A percentile compares a stretch with the other conserved stretches of the same genome.
Conservation (phyloP, 2,888 invertebrate genomes). For the Andrena bicolor region DNA sequence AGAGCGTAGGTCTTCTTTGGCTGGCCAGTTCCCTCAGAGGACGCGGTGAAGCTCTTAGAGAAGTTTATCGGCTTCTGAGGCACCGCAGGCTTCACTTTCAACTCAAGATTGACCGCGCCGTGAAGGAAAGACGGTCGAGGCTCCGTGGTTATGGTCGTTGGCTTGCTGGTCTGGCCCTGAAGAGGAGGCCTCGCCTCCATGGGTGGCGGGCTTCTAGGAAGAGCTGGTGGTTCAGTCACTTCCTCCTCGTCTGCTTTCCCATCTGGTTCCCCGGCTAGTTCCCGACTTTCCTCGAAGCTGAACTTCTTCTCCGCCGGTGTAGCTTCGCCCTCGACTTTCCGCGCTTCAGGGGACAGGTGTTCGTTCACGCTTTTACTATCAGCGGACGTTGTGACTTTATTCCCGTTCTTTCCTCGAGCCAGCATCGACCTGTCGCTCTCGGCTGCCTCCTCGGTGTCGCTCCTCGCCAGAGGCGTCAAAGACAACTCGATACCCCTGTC, state of each 20-base stretch:
- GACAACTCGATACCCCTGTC: conserved; percentile 72
- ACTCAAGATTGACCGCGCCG: conserved; percentile 86
- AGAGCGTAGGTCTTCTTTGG: conserved; percentile 59
- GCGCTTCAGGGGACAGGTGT: conserved; percentile 53
- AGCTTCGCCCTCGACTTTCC: conserved; percentile 77
- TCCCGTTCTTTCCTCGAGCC: conserved; percentile 64
- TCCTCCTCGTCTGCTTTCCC: conserved; percentile 94
- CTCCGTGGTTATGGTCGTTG: conserved; percentile 81
- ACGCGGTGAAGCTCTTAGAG: conserved; percentile 43
- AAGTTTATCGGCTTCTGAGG: conserved; percentile 90
- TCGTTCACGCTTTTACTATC: conserved; percentile 56
- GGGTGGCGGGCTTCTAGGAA: conserved; percentile 90
- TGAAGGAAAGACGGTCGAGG: conserved; percentile 91
- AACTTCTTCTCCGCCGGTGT: conserved; percentile 68
- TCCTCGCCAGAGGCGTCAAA: conserved; percentile 83
- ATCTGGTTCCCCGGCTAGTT: conserved; percentile 94
- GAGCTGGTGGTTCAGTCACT: conserved; percentile 88
- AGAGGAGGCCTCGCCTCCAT: conserved; percentile 77
- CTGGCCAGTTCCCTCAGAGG: conserved; percentile 20
- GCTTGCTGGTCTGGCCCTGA: conserved; percentile 35
- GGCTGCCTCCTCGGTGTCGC: conserved; percentile 74
- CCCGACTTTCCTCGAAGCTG: conserved; percentile 88
- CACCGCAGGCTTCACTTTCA: conserved; percentile 88
- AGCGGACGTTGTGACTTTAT: conserved; percentile 58
- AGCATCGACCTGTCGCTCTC: conserved; percentile 63